phyloP scores from a whole-genome alignment of 2,797 vertebrate genomes.

The Sebastes melanostomus region DNA sequence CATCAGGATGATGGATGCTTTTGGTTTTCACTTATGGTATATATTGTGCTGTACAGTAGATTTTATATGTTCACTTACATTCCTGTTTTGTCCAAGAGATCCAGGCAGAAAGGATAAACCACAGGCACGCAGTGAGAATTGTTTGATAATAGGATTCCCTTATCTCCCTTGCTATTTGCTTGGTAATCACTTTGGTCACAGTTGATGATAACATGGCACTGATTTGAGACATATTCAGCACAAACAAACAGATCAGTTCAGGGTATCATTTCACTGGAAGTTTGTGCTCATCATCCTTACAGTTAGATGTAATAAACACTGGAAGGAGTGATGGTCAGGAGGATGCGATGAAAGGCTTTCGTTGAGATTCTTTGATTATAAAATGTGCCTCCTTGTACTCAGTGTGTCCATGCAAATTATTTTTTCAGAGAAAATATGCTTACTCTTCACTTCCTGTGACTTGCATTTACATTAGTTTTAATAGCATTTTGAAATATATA shows the following conservation, averaged over 20 bases:
- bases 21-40: background rate
- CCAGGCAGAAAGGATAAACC: background rate
- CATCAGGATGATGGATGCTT: background rate
- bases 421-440: background rate
- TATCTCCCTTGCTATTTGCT: constrained; percentile 2
- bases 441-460: background rate
- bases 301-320: background rate
- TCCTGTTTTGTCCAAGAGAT: background rate
- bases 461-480: background rate
- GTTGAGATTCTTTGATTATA: background rate
- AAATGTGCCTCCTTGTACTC: background rate
- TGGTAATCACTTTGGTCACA: constrained; percentile 38
- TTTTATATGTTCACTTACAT: background rate
- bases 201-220: constrained; percentile 23
- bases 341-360: background rate
- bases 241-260: background rate
- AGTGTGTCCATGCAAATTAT: background rate
- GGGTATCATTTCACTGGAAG: background rate
- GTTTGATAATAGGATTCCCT: constrained; percentile 16
- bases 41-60: background rate
- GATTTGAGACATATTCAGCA: constrained; percentile 1
- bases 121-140: background rate
- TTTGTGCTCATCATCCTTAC: background rate
- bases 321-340: background rate
- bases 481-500: background rate